Evolutionary conservation across 2,888 invertebrate genomes (phyloP), one percentile per base, ranked within the genome.

Genomic region (Blastobasis lacticolella): DNA sequence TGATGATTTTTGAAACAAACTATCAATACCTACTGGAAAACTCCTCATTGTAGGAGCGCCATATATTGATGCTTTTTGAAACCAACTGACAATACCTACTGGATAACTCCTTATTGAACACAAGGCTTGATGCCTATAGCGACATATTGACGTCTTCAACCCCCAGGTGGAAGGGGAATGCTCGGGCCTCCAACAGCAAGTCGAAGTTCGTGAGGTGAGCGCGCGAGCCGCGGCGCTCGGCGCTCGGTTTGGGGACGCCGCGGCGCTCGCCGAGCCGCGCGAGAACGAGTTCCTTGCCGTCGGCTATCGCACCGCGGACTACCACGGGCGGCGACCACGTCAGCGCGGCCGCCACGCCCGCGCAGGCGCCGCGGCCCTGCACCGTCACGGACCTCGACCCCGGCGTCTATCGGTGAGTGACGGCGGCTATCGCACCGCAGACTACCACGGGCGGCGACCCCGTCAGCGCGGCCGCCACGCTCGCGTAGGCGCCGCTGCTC

Each of bases 401-500:
- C 44, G 93, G 92, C 2, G 77, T 94, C 55, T 92, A 93, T 69
- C 89, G 90, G 56, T 87, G 82, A 45, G 90, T 92, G 43, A 71
- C 84, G 4, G 77, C 92, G 5, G n/a, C n/a, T n/a, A n/a, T n/a
- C 89, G 91, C 9, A 93, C 94, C 0, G 92, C 93, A 40, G 97
- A 97, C 83, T 97, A 97, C 76, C 95, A 97, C 91, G 23, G 97
- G 97, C 37, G 96, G 96, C 0, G 97, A 97, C 85, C 97, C 97
- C 0, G 92, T 97, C 43, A 90, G 90, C 36, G 94, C 93, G 0
- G 92, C 92, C 58, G 89, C 95, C 38, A 86, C 89, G 1, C 71
- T 87, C 6, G 84, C 88, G 54, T 88, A 88, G 56, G 74, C 81
- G n/a, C 84, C 83, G 5, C 66, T 84, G 54, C 75, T 85, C 6